Conservation (phyloP, 2,888 invertebrate species). For the Dasypolia templi region DNA sequence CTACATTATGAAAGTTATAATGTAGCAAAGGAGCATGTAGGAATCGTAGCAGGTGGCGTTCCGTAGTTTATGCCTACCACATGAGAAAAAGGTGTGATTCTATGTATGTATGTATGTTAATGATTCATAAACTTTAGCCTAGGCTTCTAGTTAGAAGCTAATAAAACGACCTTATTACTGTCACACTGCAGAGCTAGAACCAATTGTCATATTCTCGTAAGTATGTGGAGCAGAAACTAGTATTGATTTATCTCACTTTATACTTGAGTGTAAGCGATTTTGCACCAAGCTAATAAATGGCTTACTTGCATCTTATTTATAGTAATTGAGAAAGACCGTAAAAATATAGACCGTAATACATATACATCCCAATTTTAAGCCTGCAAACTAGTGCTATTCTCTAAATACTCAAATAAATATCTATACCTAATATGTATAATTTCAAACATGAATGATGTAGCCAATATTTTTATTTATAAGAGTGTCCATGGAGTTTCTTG, state of each 20-base stretch:
- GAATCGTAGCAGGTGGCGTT: neutral
- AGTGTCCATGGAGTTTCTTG: too few relatives aligned
- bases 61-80: neutral
- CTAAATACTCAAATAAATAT: too few relatives aligned
- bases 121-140: slow-evolving; percentile 20
- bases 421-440: too few relatives aligned
- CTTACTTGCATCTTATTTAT: neutral
- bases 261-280: neutral
- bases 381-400: too few relatives aligned
- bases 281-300: neutral
- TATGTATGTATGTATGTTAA: neutral
- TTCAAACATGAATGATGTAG: too few relatives aligned
- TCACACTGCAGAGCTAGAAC: neutral
- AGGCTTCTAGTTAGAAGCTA: neutral
- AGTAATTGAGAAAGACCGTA: too few relatives aligned
- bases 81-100: neutral
- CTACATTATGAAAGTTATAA: neutral
- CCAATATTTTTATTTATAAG: too few relatives aligned
- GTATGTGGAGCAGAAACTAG: neutral
- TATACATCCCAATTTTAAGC: too few relatives aligned
- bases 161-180: neutral
- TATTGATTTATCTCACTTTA: slow-evolving; percentile 14
- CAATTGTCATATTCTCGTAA: neutral
- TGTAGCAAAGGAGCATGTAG: neutral
- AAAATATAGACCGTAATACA: too few relatives aligned